Evolutionary conservation across 2,113 vertebrate genomes (phyloP), one percentile per base, ranked within the genome.

Genomic region (Crypturellus undulatus): DNA sequence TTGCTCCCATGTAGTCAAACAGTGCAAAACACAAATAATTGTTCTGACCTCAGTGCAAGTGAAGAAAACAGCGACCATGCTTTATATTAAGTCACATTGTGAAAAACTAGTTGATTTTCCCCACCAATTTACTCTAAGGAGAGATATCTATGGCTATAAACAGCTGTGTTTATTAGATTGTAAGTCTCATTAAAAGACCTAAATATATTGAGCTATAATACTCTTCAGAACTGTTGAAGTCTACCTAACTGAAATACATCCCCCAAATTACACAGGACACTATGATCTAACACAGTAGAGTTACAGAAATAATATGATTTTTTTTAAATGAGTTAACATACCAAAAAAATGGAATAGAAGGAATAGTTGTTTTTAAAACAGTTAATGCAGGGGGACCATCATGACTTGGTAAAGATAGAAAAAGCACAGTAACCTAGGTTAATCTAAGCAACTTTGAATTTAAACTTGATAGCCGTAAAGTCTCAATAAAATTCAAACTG

Each of bases 1-100:
- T 79, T 78, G 69, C 92, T 96, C 81, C 87, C 94, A 91, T 80
- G 79, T 79, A 96, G 89, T 88, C 92, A 93, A 79, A 84, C 40
- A 91, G 77, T 7, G 10, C 34, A 93, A 64, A 36, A 73, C 3
- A 10, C 22, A 95, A 96, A 84, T 70, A 38, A 93, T n/a, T 94
- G 73, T 75, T 85, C 83, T 88, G 32, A 95, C 79, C 80, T 78
- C 90, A 91, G 70, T 51, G 88, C 34, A 42, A 81, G 58, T 22
- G 36, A 30, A 72, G 92, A 43, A 11, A 68, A 51, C 18, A 25
- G 70, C 59, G 62, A 80, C 77, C 67, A 83, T 8, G 40, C 72
- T 94, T 91, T 67, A 90, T 49, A 87, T 91, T 75, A 90, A 94
- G 73, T 43, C 80, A 87, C 63, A 51, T 2, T 73, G 43, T 69